These are phyloP conservation scores for Recurvirostra avosetta DNA, from an alignment of 2,113 vertebrate genomes.

Conservation along the genomic window DNA sequence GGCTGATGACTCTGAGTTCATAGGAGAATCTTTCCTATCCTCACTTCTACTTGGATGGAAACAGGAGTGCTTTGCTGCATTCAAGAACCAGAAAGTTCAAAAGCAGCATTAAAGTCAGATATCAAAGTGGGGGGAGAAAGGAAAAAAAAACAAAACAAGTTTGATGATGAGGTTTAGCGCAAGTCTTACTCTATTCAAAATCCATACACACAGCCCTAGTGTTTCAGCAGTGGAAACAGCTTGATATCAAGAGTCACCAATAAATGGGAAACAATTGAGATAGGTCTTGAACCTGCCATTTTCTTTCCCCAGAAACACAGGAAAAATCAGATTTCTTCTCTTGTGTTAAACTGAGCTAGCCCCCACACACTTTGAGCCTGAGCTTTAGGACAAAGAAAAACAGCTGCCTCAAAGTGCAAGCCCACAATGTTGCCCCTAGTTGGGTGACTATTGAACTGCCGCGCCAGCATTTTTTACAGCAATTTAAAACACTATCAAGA, in stretches of 20 bases:
- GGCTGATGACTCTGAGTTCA: not conserved
- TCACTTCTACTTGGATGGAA: not conserved
- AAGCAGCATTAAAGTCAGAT: not conserved
- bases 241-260: not conserved
- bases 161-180: not conserved
- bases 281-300: not conserved
- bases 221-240: not conserved
- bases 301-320: not conserved
- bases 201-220: not conserved
- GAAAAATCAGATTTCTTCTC: not conserved
- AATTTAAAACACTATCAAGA: slow-evolving; percentile 77
- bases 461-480: slow-evolving; percentile 68
- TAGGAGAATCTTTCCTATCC: not conserved
- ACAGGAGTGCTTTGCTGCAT: not conserved
- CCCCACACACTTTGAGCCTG: not conserved
- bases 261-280: not conserved
- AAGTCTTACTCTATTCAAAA: not conserved
- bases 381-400: not conserved
- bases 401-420: not conserved
- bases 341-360: not conserved
- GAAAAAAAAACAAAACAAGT: not conserved
- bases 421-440: not conserved
- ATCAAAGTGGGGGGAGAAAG: rapidly evolving
- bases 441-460: slow-evolving; percentile 25
- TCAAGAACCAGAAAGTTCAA: not conserved